Conservation (phyloP, 1,140 invertebrate species). For the Brachionus rotundiformis region DNA sequence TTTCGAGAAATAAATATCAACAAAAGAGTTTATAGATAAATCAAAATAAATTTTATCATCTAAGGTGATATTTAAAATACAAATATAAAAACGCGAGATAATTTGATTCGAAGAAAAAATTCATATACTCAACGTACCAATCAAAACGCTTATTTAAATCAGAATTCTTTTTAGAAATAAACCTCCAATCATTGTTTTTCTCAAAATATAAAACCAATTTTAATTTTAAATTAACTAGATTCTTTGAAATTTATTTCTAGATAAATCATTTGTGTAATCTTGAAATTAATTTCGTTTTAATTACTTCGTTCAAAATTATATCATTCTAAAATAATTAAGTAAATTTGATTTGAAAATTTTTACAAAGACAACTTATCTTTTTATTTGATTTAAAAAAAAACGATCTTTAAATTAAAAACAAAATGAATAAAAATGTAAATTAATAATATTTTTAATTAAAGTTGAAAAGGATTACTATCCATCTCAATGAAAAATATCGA, state of each 20-base stretch:
- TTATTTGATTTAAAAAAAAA: too few relatives aligned
- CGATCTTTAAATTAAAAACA: background rate
- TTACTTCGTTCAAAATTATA: too few relatives aligned
- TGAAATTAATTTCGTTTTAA: background rate
- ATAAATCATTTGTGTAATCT: background rate
- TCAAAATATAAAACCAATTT: background rate
- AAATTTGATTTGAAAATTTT: too few relatives aligned
- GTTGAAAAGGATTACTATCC: background rate
- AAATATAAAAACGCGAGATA: conserved; percentile 12
- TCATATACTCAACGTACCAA: background rate
- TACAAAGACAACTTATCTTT: background rate
- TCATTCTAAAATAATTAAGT: too few relatives aligned
- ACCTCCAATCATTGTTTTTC: background rate
- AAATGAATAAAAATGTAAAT: conserved; percentile 12
- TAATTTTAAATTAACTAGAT: background rate
- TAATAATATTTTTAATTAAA: background rate
- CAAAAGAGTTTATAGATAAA: background rate
- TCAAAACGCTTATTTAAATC: background rate
- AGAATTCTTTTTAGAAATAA: background rate
- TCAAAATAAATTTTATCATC: conserved; percentile 2
- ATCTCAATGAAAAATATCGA: conserved; percentile 12
- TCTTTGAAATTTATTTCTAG: background rate
- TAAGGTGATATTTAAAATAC: background rate
- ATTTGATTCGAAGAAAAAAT: conserved; percentile 24
- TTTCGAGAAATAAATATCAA: conserved; percentile 13